These are phyloP conservation scores for Hystrix brachyura DNA, from an alignment of 2,113 vertebrate genomes.

Conservation along the genomic window DNA sequence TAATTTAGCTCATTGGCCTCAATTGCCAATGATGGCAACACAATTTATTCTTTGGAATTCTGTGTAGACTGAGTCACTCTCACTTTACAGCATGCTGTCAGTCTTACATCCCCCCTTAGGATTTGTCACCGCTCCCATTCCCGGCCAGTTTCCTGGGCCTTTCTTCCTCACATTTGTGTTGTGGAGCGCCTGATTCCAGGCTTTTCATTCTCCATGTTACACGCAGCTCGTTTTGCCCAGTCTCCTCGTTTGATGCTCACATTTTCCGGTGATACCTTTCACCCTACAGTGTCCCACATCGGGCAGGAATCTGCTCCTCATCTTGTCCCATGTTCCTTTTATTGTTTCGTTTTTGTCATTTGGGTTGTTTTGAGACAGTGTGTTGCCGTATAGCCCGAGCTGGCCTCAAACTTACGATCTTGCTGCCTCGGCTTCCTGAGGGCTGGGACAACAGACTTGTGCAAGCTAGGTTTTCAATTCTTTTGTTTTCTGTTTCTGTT, in stretches of 20 bases:
- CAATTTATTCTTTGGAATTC: conserved; percentile 1
- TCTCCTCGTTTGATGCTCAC: background rate
- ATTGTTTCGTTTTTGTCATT: background rate
- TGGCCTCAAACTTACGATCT: background rate
- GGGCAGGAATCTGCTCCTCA: background rate
- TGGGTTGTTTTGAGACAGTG: background rate
- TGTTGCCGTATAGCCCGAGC: background rate
- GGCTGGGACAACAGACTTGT: background rate
- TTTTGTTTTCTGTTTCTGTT: too few species aligned
- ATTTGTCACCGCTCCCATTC: background rate
- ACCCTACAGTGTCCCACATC: background rate
- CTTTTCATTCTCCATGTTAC: background rate
- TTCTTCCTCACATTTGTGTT: background rate
- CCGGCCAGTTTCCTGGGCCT: background rate
- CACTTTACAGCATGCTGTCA: background rate
- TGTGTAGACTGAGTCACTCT: background rate
- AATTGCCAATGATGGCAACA: background rate
- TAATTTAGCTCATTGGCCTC: conserved; percentile 33
- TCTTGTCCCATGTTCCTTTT: background rate
- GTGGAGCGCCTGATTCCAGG: background rate
- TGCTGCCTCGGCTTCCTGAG: background rate
- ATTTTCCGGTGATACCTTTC: background rate
- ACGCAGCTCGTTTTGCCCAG: background rate
- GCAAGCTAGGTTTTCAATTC: background rate
- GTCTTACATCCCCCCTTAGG: background rate